Evolutionary conservation across 2,888 invertebrate species (phyloP), one percentile per base, ranked within the genome.

Genomic region (Idaea straminata): DNA sequence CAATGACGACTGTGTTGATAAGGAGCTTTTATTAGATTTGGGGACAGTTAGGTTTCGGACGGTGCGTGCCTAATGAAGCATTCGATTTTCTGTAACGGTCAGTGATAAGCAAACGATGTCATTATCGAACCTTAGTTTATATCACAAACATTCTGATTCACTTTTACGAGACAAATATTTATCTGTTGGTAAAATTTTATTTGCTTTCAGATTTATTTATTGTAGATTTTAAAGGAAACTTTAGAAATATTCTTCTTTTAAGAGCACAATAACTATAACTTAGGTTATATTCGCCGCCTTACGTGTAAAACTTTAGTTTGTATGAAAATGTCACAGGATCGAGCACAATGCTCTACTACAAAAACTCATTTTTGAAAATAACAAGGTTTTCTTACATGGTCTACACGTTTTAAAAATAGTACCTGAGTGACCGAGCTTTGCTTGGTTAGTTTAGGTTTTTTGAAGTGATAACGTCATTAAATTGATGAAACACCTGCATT

Each of bases 21-120:
- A 91, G 88, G 82, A 85, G 83, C 86, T 91, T 91, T 92, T 91
- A 90, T 92, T 88, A 85, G 85, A 80, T 81, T 79, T 81, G 79
- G 81, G 82, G 81, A 82, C 84, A 81, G 84, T 85, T 83, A 78
- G 79, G 80, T 82, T 85, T 89, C 86, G 92, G 91, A 91, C 90
- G 83, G 83, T 85, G 87, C 85, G 88, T 90, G 77, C 82, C 83
- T 83, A 91, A 92, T 91, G 90, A 87, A 83, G 85, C 86, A 86
- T 91, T 92, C 92, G 91, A 91, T 92, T 92, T 91, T 89, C 88
- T 84, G 90, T 91, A 92, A 92, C 91, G 92, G 92, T 92, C 92
- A 92, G 89, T 91, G 92, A 92, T 92, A 92, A 91, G 92, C 87
- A 92, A 92, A 92, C 87, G 91, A 91, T 75, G 86, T 91, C 91